Percentiles rank a stretch among this genome's conserved stretches.
phyloP scores from a whole-genome alignment of 2,888 invertebrate genomes.

The Crematogaster levior region DNA sequence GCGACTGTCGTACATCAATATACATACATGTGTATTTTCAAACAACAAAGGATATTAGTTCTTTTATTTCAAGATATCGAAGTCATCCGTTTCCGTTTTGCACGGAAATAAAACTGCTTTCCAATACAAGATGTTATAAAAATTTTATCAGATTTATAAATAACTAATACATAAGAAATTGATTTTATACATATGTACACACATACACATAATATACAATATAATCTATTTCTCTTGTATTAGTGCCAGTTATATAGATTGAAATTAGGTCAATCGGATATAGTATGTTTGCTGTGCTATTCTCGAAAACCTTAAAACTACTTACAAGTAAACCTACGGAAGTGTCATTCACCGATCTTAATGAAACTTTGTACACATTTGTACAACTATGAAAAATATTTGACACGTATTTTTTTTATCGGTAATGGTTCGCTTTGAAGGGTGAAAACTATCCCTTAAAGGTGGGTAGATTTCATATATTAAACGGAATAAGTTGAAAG shows the following conservation, averaged over 20 bases:
- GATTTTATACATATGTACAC: neutral
- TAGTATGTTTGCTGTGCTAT: neutral
- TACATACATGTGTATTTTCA: conserved; percentile 2
- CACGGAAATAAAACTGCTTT: neutral
- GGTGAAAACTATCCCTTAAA: no score
- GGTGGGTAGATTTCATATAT: no score
- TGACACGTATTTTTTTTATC: no score
- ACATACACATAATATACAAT: no score
- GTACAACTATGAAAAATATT: no score
- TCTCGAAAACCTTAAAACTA: neutral
- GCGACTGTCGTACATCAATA: neutral
- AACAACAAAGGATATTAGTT: conserved; percentile 1
- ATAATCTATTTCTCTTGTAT: no score
- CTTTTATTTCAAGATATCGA: conserved; percentile 4
- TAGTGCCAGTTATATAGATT: neutral
- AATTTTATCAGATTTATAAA: neutral
- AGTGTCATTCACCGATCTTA: no score
- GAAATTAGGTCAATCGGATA: neutral
- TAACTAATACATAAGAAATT: neutral
- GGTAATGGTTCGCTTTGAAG: no score
- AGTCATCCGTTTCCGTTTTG: neutral
- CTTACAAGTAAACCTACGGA: no score
- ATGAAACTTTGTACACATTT: no score
- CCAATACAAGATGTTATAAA: neutral
- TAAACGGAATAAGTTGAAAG: no score